Evolutionary conservation across 2,888 invertebrate species (phyloP), one percentile per base, ranked within the genome.

Genomic region (Leistus spinibarbis): DNA sequence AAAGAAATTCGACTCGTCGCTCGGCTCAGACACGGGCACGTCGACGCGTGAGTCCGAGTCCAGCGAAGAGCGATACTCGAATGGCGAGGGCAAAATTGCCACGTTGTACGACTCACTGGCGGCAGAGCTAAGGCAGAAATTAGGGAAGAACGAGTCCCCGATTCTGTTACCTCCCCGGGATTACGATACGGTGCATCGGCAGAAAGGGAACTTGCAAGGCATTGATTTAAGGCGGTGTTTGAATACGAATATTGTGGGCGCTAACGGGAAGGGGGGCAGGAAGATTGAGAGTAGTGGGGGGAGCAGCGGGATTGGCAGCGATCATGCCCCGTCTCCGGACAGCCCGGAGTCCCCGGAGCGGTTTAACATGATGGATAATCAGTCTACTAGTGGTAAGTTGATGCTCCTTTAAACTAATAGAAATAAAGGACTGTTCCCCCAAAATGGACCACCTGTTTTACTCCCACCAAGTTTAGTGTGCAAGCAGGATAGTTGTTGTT

Each of bases 91-190:
- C 73, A 80, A 88, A 80, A 88, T 94, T 23, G 91, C 94, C 22
- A 93, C 92, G 77, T 88, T 96, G 7, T 97, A 96, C 84, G 96
- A 97, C 84, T 96, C 96, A 54, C 88, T 98, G 78, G 96, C 97
- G 0, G 96, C 96, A 0, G 98, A 98, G 83, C 86, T 98, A 79
- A 91, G 96, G 79, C 92, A 91, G 76, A 93, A 94, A 83, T 86
- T 95, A 69, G 87, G 88, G 80, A 85, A 86, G 77, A 84, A 85
- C 69, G 84, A 84, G 75, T 84, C 84, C 9, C 97, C 97, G 0
- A 91, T 98, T 69, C 88, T 98, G 20, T 87, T 98, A 77, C 98
- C 98, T 0, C 97, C 98, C 0, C 89, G 96, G 24, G 98, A 98
- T 85, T 98, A 98, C 87, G 97, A 98, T 85, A 97, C 97, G 0